phyloP scores from a whole-genome alignment of 2,113 vertebrate genomes.

The Stigmatopora nigra region DNA sequence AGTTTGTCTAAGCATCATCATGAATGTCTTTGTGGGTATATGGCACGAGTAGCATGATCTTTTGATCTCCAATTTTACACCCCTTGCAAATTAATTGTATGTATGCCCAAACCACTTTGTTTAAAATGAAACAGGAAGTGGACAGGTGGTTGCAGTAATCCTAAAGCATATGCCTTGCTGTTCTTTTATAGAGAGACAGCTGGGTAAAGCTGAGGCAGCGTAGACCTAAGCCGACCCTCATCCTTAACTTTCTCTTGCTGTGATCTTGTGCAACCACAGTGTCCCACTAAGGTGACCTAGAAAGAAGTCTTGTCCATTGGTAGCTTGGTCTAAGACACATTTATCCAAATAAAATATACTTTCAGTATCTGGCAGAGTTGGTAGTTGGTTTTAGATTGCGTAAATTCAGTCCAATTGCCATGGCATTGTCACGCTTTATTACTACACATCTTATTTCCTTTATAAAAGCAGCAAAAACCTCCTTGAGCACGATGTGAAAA shows the following conservation, averaged over 20 bases:
- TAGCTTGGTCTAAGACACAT: background rate
- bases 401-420: background rate
- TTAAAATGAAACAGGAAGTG: slow-evolving; percentile 28
- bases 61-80: background rate
- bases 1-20: background rate
- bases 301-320: slow-evolving; percentile 29
- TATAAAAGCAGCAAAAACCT: background rate
- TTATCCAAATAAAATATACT: background rate
- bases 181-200: slow-evolving; percentile 43
- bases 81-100: slow-evolving; percentile 1
- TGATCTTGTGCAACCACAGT: slow-evolving; percentile 30
- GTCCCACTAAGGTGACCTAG: slow-evolving; percentile 35
- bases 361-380: background rate
- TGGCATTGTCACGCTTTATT: background rate
- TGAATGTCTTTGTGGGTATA: background rate
- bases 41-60: background rate
- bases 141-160: slow-evolving; percentile 61
- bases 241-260: slow-evolving; percentile 18
- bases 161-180: slow-evolving; percentile 54
- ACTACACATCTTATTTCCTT: background rate
- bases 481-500: background rate
- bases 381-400: background rate
- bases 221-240: slow-evolving; percentile 37
- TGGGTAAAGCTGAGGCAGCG: slow-evolving; percentile 38
- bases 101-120: slow-evolving; percentile 5